Evolutionary conservation across 2,888 invertebrate genomes (phyloP), one percentile per base, ranked within the genome.

Genomic region (Conus canariensis): DNA sequence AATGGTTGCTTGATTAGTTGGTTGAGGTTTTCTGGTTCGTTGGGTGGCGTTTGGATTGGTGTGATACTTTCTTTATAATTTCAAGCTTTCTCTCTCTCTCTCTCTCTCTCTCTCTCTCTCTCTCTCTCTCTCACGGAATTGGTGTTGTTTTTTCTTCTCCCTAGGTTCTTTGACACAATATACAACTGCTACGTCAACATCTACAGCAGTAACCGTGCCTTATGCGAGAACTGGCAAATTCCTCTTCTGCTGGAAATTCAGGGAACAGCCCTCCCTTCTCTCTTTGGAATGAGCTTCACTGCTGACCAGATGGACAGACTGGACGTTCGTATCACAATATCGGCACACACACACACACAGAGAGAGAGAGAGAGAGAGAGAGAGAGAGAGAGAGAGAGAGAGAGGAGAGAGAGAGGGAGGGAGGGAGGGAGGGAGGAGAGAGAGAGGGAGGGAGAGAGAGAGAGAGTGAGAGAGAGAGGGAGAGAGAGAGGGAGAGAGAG

Each of bases 221-320:
- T 90, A 5, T 92, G 91, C 22, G n/a, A 83, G 22, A 82, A 92
- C 85, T 92, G 91, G 91, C 91, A 92, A 88, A 80, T 92, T 19
- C 91, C 91, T 1, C 89, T 92, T 80, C 77, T 92, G 58, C 60
- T 92, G 56, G 85, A 91, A 10, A 80, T 92, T 9, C 91, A 92
- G 77, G 30, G 83, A 12, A 91, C 85, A 6, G 91, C 90, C 22
- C 90, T 92, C 90, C 91, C 91, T 25, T 88, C 91, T 8, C 85
- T 92, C 74, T 92, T 90, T 60, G 91, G 91, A 3, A 88, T 91
- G 91, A 90, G 77, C 85, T 91, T 92, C 25, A 90, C 86, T 45
- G 45, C 89, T 6, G 67, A 85, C 1, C 91, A 91, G 56, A 89
- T 92, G 70, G 87, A 80, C 59, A 45, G 60, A 58, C 88, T 92